A percentile compares a stretch with the other conserved stretches of the same genome.
Evolutionary conservation across 2,113 vertebrate species (phyloP).

Genomic region (Sciurus niger): DNA sequence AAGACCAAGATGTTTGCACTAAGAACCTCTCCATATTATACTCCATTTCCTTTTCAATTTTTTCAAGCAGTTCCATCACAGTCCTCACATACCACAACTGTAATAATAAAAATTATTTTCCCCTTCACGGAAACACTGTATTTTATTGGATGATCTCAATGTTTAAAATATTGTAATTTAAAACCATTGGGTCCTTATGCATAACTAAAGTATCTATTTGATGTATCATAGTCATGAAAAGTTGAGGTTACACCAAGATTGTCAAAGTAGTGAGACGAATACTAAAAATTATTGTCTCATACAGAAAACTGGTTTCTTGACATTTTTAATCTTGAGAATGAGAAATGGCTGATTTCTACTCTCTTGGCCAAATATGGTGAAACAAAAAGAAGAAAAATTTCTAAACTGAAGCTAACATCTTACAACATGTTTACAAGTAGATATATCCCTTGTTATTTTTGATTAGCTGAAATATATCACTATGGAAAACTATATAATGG

Average conservation of each 20-base stretch:
- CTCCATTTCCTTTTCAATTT: neutral
- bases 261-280: neutral
- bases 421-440: constrained; percentile 15
- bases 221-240: neutral
- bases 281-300: neutral
- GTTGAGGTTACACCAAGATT: neutral
- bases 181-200: neutral
- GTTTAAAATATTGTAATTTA: neutral
- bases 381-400: constrained; percentile 49
- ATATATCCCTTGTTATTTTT: constrained; percentile 47
- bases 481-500: neutral
- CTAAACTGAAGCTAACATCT: constrained; percentile 43
- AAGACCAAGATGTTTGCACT: neutral
- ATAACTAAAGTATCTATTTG: neutral
- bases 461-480: constrained; percentile 21
- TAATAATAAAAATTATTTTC: constrained; percentile 47
- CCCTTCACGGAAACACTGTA: neutral
- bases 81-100: neutral
- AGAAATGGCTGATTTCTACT: constrained; percentile 24
- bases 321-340: constrained; percentile 28
- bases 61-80: neutral
- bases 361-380: neutral
- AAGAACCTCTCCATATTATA: neutral
- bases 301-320: neutral
- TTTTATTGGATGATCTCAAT: neutral